These are phyloP conservation scores for Myiopsitta monachus DNA, from an alignment of 2,113 vertebrate species.

Conservation along the genomic window DNA sequence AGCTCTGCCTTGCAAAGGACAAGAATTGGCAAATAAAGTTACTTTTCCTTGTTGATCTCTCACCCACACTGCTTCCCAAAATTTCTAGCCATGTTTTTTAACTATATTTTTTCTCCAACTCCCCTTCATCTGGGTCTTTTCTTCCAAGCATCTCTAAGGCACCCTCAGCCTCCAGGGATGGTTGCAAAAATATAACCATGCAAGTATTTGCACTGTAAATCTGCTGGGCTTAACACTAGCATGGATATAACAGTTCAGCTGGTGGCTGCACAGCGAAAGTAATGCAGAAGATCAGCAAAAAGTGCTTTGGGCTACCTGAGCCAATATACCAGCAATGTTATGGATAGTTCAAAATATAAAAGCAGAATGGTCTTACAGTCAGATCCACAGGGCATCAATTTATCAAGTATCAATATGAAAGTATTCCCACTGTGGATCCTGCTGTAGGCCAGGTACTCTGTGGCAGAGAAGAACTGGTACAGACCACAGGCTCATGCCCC, in stretches of 20 bases:
- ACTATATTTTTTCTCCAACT: neutral
- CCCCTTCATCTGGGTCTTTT: neutral
- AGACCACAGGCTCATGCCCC: neutral
- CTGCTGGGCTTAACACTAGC: neutral
- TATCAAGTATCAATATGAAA: neutral
- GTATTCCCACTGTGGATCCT: fast-evolving
- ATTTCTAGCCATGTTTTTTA: neutral
- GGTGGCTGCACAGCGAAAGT: neutral
- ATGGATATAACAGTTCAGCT: neutral
- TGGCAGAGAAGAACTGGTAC: neutral
- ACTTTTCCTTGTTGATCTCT: neutral
- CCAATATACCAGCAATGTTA: neutral
- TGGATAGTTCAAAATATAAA: neutral
- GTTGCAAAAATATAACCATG: neutral
- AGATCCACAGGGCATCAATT: neutral
- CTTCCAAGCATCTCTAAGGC: neutral
- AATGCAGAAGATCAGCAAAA: neutral
- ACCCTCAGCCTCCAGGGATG: neutral
- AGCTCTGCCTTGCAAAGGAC: neutral
- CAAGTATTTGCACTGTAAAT: neutral
- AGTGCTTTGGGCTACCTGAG: neutral
- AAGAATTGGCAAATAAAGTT: neutral
- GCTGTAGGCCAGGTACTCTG: neutral
- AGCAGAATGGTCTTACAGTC: neutral
- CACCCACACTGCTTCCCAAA: neutral